Conservation (phyloP, 2,113 vertebrate genomes). For the Gopherus evgoodei region DNA sequence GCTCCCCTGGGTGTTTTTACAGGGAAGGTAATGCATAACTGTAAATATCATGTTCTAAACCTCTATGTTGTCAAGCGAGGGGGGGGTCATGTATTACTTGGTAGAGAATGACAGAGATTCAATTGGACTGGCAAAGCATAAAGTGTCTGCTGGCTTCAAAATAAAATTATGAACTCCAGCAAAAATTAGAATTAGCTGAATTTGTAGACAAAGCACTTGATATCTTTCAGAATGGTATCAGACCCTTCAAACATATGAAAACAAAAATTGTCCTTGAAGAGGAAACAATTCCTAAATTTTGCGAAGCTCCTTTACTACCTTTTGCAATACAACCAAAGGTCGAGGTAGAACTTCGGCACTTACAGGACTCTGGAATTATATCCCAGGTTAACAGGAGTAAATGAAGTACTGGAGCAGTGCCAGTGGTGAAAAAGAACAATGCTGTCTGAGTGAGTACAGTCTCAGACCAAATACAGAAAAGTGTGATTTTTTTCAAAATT, state of each 20-base stretch:
- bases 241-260: background rate
- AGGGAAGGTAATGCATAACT: background rate
- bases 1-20: slow-evolving; percentile 4
- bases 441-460: background rate
- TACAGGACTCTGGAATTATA: background rate
- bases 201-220: background rate
- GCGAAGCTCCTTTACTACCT: background rate
- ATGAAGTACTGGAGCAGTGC: background rate
- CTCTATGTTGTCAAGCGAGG: background rate
- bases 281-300: background rate
- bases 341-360: background rate
- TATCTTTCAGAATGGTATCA: background rate
- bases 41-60: slow-evolving; percentile 1
- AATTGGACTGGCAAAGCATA: background rate
- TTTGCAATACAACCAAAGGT: background rate
- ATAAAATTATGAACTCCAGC: background rate
- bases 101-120: background rate
- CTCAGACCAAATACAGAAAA: background rate
- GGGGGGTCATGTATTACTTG: background rate
- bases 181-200: background rate
- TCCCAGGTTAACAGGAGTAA: background rate
- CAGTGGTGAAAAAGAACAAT: background rate
- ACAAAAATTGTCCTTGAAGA: background rate
- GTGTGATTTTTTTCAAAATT: background rate
- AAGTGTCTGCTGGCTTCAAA: background rate